phyloP scores from a whole-genome alignment of 2,113 vertebrate species.

The Periophthalmus modestus region DNA sequence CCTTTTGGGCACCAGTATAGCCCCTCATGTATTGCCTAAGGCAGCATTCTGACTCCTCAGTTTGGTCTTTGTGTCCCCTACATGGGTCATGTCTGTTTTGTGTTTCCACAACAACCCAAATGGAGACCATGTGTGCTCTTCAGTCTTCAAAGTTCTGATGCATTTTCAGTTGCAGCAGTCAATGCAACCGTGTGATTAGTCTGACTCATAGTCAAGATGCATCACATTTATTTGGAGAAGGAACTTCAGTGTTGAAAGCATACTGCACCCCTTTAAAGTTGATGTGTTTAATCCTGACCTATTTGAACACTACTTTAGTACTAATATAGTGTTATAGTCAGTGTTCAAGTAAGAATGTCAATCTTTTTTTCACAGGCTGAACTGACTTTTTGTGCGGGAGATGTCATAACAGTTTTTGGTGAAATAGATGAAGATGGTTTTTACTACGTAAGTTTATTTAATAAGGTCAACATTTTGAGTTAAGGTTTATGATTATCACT shows the following conservation, averaged over 20 bases:
- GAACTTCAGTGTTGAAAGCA: slow-evolving; percentile 63
- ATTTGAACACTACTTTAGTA: background rate
- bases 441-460: slow-evolving; percentile 88
- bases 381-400: slow-evolving; percentile 94
- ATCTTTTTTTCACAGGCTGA: slow-evolving; percentile 79
- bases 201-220: slow-evolving; percentile 60
- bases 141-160: slow-evolving; percentile 64
- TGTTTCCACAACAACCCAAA: slow-evolving; percentile 45
- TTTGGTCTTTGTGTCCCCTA: slow-evolving; percentile 66
- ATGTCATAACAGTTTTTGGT: slow-evolving; percentile 92
- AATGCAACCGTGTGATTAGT: slow-evolving; percentile 25
- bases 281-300: slow-evolving; percentile 29
- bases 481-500: too few relatives aligned
- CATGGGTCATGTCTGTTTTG: slow-evolving; percentile 49
- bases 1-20: slow-evolving; percentile 40
- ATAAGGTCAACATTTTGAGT: background rate
- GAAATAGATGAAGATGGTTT: slow-evolving; percentile 99
- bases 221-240: slow-evolving; percentile 65
- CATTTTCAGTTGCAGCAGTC: slow-evolving; percentile 56
- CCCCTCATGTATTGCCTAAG: slow-evolving; percentile 57
- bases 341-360: background rate
- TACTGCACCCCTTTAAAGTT: slow-evolving; percentile 38
- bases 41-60: slow-evolving; percentile 60
- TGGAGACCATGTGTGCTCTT: slow-evolving; percentile 51
- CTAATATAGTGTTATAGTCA: background rate